Evolutionary conservation across 2,888 invertebrate species (phyloP), one percentile per base, ranked within the genome.

Genomic region (Acanthacorydalis orientalis): DNA sequence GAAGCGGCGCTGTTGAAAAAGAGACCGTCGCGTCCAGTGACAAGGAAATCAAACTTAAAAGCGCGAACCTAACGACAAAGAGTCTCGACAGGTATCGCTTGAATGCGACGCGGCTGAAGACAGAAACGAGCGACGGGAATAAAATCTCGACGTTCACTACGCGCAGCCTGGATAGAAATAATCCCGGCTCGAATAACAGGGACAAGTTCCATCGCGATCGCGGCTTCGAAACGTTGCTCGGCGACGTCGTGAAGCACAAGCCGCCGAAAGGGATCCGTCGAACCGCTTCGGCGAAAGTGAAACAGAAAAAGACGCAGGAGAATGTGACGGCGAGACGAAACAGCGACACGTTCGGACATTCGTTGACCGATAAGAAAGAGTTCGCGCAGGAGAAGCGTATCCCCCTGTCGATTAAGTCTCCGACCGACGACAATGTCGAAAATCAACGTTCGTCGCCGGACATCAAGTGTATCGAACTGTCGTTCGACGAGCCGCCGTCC

Each of bases 221-320:
- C 16, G 47, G 47, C 7, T 47, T 47, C 35, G 47, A 47, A 31
- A 23, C 47, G 7, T 16, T 47, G 9, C 32, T 47, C 3, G 47
- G 47, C 35, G 43, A 47, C 14, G 31, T 47, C 56, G 77, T 83
- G 1, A 77, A 78, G 1, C 83, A 83, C 54, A 83, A 83, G 56
- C 83, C 83, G 1, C 83, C 83, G 0, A 81, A 83, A 59, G 80
- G 81, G 1, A 73, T 77, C 0, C 73, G 80, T 46, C 67, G 81
- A 38, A 78, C 80, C 8, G 78, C 79, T 4, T 80, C 80, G 15
- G 71, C 75, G 42, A 72, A 76, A 55, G 65, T 75, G 34, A 73
- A 72, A 50, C 70, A 72, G 41, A 59, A 63, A 1, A 63, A 64
- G 33, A 56, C 69, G 0, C 69, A 71, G 61, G 65, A 68, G 8